These are phyloP conservation scores for Parotocinclus haroldoi DNA, from an alignment of 2,797 vertebrate genomes.

Conservation along the genomic window DNA sequence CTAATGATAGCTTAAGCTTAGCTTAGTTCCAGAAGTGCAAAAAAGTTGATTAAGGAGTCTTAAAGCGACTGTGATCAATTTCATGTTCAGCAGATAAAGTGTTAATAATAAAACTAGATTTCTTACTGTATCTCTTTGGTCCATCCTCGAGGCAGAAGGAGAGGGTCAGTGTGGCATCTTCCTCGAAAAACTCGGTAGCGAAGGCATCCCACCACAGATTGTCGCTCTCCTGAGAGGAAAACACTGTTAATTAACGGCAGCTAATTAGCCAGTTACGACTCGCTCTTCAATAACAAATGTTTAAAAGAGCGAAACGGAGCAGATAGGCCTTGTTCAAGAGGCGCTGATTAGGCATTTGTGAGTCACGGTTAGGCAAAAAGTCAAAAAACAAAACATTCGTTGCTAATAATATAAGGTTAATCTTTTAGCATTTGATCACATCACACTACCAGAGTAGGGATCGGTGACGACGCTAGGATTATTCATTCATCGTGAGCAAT, in stretches of 20 bases:
- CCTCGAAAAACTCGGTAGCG: conserved; percentile 97
- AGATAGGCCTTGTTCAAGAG: conserved; percentile 4
- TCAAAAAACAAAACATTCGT: too few species aligned
- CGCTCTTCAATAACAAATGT: conserved; percentile 24
- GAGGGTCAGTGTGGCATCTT: conserved; percentile 95
- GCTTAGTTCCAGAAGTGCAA: too few species aligned
- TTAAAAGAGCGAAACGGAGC: not conserved
- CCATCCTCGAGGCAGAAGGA: conserved; percentile 99
- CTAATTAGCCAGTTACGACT: conserved; percentile 37
- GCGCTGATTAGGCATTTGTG: conserved; percentile 13
- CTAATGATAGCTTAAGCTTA: too few species aligned
- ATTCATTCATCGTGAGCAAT: too few species aligned
- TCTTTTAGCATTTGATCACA: too few species aligned
- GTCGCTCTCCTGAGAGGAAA: conserved; percentile 88
- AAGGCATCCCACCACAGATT: conserved; percentile 99
- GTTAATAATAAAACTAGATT: not conserved
- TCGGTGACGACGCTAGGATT: too few species aligned
- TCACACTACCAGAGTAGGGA: too few species aligned
- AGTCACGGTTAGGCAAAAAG: conserved; percentile 9
- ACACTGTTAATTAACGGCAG: conserved; percentile 37
- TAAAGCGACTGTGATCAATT: too few species aligned
- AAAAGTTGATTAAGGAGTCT: too few species aligned
- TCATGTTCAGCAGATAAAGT: too few species aligned
- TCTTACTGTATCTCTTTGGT: conserved; percentile 99
- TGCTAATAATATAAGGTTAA: too few species aligned